Evolutionary conservation across 2,888 invertebrate species (phyloP).

Genomic region (Barypeithes pellucidus): DNA sequence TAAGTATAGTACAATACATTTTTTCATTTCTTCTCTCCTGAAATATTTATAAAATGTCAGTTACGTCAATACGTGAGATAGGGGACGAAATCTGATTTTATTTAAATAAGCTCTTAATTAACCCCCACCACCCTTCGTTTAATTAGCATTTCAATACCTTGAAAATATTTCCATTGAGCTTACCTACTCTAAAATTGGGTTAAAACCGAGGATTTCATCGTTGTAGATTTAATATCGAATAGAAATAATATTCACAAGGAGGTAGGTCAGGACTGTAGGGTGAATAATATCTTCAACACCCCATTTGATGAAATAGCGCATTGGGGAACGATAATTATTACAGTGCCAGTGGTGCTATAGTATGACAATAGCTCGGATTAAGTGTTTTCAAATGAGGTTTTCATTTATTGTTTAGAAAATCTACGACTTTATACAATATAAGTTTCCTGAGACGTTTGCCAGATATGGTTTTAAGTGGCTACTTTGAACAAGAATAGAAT

Average conservation of each 20-base stretch:
- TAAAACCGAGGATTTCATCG: background rate
- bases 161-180: background rate
- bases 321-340: background rate
- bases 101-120: background rate
- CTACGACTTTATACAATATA: too few relatives aligned
- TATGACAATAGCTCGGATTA: background rate
- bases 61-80: too few relatives aligned
- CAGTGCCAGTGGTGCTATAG: background rate
- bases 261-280: constrained; percentile 4
- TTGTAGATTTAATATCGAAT: background rate
- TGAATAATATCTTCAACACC: background rate
- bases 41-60: too few relatives aligned
- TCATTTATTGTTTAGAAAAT: too few relatives aligned
- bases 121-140: background rate
- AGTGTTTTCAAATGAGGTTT: background rate
- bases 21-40: too few relatives aligned
- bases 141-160: constrained; percentile 6
- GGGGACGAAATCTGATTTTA: background rate
- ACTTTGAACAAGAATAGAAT: too few relatives aligned
- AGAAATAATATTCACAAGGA: background rate
- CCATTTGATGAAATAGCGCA: background rate
- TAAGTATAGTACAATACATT: too few relatives aligned
- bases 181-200: constrained; percentile 6
- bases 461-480: too few relatives aligned
- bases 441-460: too few relatives aligned